phyloP scores from a whole-genome alignment of 2,797 vertebrate species.

The Cetoscarus ocellatus region DNA sequence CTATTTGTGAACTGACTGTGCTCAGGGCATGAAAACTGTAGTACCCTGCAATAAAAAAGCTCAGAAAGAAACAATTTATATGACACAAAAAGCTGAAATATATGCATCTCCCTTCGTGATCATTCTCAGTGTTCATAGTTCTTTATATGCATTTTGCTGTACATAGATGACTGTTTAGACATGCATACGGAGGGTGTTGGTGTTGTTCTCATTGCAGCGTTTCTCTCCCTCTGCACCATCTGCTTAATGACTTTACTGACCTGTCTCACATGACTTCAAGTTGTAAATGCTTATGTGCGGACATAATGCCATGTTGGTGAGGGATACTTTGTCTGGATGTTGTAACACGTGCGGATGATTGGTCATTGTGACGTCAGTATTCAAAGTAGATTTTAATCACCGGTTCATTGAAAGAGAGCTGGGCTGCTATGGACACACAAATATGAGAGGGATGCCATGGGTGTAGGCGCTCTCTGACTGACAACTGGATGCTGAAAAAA shows the following conservation, averaged over 20 bases:
- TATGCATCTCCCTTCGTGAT: neutral
- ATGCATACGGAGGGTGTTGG: neutral
- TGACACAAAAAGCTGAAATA: neutral
- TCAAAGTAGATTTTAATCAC: neutral
- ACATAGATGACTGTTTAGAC: neutral
- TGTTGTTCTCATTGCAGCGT: neutral
- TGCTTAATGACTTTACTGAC: neutral
- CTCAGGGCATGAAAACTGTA: neutral
- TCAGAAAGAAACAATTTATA: neutral
- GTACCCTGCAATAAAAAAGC: too few relatives aligned
- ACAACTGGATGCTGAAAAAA: neutral
- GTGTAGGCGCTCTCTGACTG: neutral
- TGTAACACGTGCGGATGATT: neutral
- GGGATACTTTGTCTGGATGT: neutral
- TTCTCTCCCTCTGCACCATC: neutral
- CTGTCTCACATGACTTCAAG: neutral
- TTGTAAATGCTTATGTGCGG: neutral
- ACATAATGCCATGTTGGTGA: slow-evolving; percentile 4
- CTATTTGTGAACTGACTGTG: too few relatives aligned
- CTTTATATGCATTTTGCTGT: neutral
- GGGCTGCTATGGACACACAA: neutral
- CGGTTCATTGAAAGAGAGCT: neutral
- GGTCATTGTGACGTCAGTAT: neutral
- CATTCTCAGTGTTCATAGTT: too few relatives aligned
- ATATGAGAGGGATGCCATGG: neutral